phyloP scores from a whole-genome alignment of 2,888 invertebrate species.

The Alitta virens region DNA sequence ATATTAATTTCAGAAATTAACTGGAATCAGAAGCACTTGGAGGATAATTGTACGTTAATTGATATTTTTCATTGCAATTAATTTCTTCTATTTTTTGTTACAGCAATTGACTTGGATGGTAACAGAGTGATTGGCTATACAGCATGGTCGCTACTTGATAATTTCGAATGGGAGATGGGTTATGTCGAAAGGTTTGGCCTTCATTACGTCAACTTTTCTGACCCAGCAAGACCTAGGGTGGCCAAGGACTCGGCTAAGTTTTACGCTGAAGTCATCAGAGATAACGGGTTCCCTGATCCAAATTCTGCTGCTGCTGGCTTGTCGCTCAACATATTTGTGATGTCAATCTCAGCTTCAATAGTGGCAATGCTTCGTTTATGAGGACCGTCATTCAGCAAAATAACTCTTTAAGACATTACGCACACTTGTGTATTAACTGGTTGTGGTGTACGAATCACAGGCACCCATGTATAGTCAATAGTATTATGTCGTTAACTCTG shows the following conservation, averaged over 20 bases:
- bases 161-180: constrained; percentile 77
- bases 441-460: too few relatives aligned
- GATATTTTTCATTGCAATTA: too few relatives aligned
- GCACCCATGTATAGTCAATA: too few relatives aligned
- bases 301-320: background rate
- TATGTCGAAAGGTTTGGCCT: constrained; percentile 71
- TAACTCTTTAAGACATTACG: too few relatives aligned
- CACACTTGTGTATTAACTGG: too few relatives aligned
- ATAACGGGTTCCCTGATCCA: constrained; percentile 14
- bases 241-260: constrained; percentile 64
- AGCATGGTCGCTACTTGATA: constrained; percentile 76
- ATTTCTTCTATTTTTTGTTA: background rate
- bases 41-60: too few relatives aligned
- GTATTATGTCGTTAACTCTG: too few relatives aligned
- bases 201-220: constrained; percentile 70
- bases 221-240: constrained; percentile 67
- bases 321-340: background rate
- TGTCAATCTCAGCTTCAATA: too few relatives aligned
- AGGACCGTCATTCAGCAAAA: too few relatives aligned
- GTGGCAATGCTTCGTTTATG: too few relatives aligned
- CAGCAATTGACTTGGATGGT: constrained; percentile 32
- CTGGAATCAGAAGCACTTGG: too few relatives aligned
- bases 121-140: constrained; percentile 64
- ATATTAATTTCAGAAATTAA: too few relatives aligned
- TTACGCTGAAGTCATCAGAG: constrained; percentile 34